Evolutionary conservation across 2,113 vertebrate species (phyloP), one percentile per base, ranked within the genome.

Genomic region (human): DNA sequence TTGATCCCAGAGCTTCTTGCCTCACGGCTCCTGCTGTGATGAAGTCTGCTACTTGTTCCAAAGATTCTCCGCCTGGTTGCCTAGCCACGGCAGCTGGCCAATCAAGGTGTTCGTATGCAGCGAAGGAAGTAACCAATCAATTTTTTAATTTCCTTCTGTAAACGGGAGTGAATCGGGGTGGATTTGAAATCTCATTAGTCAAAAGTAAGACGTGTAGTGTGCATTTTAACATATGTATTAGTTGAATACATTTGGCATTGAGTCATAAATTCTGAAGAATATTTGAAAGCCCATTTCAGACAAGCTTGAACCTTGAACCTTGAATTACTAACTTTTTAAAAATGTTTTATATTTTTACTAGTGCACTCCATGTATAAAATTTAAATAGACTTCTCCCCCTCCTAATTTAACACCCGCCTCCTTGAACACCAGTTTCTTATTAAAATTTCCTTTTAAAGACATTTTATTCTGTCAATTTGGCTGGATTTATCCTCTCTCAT

Each of bases 1-100:
- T 99, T 99, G 99, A 99, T 98, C 98, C 98, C 98, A 98, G 98
- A 98, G 98, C 98, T 97, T 98, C 98, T 97, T 92, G 97, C 97
- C 97, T 98, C 96, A 32, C 8, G 48, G 98, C 97, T 98, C 98
- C 98, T 98, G 98, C 98, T 98, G 98, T 95, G 98, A 35, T 81
- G 16, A 97, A 98, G 97, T 93, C 98, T 98, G 98, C 97, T 97
- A 59, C 98, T 98, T 72, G 90, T 95, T 98, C 98, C 97, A 92
- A 86, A 98, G 98, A 95, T 90, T 98, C 98, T 97, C 95, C 1
- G 8, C 91, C 94, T 0, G 96, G 98, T 98, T 99, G 98, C 98
- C 98, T 99, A 96, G 96, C 94, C 98, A 98, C 96, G 2, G 98
- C 90, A 83, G 97, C 97, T 40, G 17, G 98, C 98, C 98, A 98